A percentile compares a stretch with the other conserved stretches of the same genome.
These are phyloP conservation scores for Lepidurus couesii DNA, from an alignment of 1,140 invertebrate species.

Conservation along the genomic window DNA sequence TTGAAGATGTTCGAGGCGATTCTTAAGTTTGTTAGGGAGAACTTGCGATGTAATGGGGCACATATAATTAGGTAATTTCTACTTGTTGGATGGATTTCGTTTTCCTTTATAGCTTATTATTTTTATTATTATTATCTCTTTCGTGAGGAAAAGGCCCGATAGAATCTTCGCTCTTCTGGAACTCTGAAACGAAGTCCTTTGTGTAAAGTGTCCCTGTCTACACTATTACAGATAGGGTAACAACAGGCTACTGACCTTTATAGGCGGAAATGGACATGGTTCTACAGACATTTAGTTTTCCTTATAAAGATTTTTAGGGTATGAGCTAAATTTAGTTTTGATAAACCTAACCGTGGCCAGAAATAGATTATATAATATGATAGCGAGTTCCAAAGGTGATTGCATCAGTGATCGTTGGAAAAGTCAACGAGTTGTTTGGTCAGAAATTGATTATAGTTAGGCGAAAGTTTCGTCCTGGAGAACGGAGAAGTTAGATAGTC, in stretches of 20 bases:
- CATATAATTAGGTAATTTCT: no score
- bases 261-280: background rate
- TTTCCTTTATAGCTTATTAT: background rate
- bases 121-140: background rate
- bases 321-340: background rate
- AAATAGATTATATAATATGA: no score
- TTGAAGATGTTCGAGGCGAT: no score
- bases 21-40: no score
- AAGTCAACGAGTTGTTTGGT: no score
- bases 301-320: background rate
- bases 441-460: no score
- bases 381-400: no score
- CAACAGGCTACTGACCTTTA: background rate
- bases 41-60: no score
- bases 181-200: background rate
- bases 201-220: background rate
- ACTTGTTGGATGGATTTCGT: no score
- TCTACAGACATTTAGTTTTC: background rate
- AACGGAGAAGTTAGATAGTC: no score
- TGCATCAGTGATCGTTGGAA: no score
- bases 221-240: background rate
- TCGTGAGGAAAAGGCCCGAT: background rate
- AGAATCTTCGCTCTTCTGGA: background rate
- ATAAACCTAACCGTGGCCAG: background rate
- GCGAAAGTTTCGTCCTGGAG: no score